Conservation (phyloP, 2,888 invertebrate species). For the Pammene aurita region DNA sequence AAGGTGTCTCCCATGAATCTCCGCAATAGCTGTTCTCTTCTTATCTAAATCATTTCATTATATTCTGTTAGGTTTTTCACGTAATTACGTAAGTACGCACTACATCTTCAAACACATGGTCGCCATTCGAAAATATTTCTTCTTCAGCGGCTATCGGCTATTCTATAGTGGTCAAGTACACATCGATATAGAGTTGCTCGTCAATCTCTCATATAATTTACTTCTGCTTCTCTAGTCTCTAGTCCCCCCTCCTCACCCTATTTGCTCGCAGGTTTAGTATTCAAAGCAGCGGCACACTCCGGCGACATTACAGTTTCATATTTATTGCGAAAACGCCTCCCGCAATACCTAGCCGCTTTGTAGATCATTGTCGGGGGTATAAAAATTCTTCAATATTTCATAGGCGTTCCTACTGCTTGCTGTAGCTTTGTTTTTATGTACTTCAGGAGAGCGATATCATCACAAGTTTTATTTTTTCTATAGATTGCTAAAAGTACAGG, state of each 20-base stretch:
- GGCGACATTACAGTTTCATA: constrained; percentile 78
- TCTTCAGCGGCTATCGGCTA: too few species aligned
- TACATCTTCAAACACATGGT: too few species aligned
- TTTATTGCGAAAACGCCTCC: constrained; percentile 76
- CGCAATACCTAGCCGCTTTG: constrained; percentile 55
- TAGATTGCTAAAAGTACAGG: too few species aligned
- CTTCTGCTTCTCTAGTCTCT: constrained; percentile 43
- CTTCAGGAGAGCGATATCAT: neutral
- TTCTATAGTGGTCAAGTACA: too few species aligned
- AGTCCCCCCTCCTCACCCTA: constrained; percentile 57
- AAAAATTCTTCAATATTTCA: constrained; percentile 41
- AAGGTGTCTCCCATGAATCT: too few species aligned
- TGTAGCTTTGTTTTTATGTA: neutral
- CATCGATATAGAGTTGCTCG: neutral
- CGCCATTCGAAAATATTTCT: too few species aligned
- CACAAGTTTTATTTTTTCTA: neutral
- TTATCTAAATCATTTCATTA: too few species aligned
- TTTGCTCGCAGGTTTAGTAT: constrained; percentile 76
- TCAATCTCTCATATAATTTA: neutral
- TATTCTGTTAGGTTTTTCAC: too few species aligned
- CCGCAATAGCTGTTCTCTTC: too few species aligned
- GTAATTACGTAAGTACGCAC: too few species aligned
- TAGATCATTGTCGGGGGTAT: constrained; percentile 46
- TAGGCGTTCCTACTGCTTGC: constrained; percentile 23
- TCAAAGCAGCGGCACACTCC: constrained; percentile 76